Evolutionary conservation across 92 coral and sea anemone species (phyloP).

Genomic region (Bergia sp.): DNA sequence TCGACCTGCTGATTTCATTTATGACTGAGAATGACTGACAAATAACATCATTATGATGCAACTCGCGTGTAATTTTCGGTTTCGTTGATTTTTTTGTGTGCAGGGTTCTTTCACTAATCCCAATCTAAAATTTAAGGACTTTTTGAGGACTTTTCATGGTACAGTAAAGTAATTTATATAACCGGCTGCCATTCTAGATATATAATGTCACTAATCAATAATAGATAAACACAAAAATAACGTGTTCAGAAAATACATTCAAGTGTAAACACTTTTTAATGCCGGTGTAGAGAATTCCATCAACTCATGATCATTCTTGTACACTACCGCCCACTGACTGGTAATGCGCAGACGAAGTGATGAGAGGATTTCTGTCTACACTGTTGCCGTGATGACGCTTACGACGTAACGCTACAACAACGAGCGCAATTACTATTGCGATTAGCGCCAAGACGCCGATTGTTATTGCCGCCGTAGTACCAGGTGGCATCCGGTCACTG

Average conservation of each 20-base stretch:
- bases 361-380: slow-evolving; percentile 10
- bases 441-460: slow-evolving; percentile 67
- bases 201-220: background rate
- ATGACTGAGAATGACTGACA: too few species aligned
- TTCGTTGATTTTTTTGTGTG: too few species aligned
- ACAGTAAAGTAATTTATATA: too few species aligned
- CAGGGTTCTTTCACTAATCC: too few species aligned
- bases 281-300: background rate
- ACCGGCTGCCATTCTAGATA: too few species aligned
- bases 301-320: background rate
- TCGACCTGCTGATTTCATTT: too few species aligned
- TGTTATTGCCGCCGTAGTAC: slow-evolving; percentile 71
- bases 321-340: slow-evolving; percentile 12
- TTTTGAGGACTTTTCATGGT: too few species aligned
- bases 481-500: slow-evolving; percentile 58
- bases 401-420: slow-evolving; percentile 66
- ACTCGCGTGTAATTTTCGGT: too few species aligned
- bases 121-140: too few species aligned
- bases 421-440: slow-evolving; percentile 58
- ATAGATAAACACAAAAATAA: too few species aligned
- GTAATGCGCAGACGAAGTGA: slow-evolving; percentile 18
- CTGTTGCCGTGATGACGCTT: slow-evolving; percentile 13
- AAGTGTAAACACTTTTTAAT: background rate
- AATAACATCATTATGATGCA: too few species aligned
- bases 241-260: background rate